A percentile compares a stretch with the other conserved stretches of the same genome.
phyloP scores from a whole-genome alignment of 2,888 invertebrate species.

The Lumbricus terrestris region DNA sequence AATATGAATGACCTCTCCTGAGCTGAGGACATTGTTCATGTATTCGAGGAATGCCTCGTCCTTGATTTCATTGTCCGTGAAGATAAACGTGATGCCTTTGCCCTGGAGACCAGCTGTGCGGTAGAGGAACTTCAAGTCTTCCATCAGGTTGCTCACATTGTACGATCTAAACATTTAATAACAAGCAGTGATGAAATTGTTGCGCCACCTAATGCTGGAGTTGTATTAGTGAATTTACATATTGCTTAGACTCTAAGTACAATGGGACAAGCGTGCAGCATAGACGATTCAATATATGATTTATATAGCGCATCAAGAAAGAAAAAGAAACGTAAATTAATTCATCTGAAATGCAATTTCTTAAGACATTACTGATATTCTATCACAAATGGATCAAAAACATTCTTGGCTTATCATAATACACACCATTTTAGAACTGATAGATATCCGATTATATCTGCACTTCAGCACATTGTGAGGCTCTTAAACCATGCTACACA shows the following conservation, averaged over 20 bases:
- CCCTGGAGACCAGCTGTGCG: conserved; percentile 91
- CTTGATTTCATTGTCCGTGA: conserved; percentile 93
- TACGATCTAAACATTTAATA: conserved; percentile 71
- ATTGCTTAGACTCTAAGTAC: no score
- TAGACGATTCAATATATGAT: not conserved
- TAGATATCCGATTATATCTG: no score
- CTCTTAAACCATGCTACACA: no score
- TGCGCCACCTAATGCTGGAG: not conserved
- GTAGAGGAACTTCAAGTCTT: conserved; percentile 88
- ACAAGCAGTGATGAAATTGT: not conserved
- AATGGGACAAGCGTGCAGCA: not conserved
- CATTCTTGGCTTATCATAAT: no score
- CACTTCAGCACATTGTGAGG: no score
- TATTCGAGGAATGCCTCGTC: conserved; percentile 97
- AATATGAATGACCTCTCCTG: conserved; percentile 62
- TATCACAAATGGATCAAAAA: no score
- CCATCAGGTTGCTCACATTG: conserved; percentile 88
- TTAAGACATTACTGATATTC: no score
- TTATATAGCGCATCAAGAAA: no score
- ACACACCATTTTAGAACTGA: no score
- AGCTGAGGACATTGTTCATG: conserved; percentile 89
- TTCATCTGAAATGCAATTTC: no score
- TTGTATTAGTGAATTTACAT: not conserved
- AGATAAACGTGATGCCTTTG: conserved; percentile 95
- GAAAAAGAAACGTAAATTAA: no score